These are phyloP conservation scores for Xestia c-nigrum DNA, from an alignment of 2,888 invertebrate genomes.

Conservation along the genomic window DNA sequence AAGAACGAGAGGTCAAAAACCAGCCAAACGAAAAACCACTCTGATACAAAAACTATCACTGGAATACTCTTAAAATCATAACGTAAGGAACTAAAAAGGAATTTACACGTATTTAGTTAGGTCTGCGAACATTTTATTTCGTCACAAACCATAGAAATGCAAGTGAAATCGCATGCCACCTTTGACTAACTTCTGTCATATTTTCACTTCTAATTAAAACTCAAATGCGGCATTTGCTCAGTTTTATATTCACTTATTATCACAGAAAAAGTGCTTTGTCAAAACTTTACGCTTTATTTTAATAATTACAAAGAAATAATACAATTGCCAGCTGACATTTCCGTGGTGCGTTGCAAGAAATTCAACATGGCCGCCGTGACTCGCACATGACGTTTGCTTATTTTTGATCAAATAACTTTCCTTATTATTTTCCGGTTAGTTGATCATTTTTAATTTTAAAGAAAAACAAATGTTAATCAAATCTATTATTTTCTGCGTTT, in stretches of 20 bases:
- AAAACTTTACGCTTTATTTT: constrained; percentile 78
- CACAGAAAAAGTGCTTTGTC: constrained; percentile 74
- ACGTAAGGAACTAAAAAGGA: constrained; percentile 80
- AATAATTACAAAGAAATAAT: constrained; percentile 83
- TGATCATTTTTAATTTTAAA: neutral
- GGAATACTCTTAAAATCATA: constrained; percentile 81
- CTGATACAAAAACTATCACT: constrained; percentile 77
- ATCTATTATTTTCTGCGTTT: constrained; percentile 6
- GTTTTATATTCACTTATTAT: constrained; percentile 71
- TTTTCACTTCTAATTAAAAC: constrained; percentile 79
- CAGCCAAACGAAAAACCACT: constrained; percentile 77
- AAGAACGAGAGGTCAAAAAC: constrained; percentile 73
- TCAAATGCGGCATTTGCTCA: constrained; percentile 70
- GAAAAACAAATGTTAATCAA: neutral
- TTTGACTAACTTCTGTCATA: constrained; percentile 86
- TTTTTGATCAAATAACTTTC: constrained; percentile 72
- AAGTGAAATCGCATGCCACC: constrained; percentile 89
- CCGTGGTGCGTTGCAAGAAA: constrained; percentile 89
- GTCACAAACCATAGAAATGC: constrained; percentile 89
- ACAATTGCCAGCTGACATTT: constrained; percentile 90
- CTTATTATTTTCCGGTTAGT: constrained; percentile 13
- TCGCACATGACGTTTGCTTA: constrained; percentile 85
- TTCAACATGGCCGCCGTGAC: constrained; percentile 89
- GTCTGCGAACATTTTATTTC: constrained; percentile 85
- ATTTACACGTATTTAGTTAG: constrained; percentile 79